Evolutionary conservation across 2,113 vertebrate species (phyloP), one percentile per base, ranked within the genome.

Genomic region (Nibea coibor): DNA sequence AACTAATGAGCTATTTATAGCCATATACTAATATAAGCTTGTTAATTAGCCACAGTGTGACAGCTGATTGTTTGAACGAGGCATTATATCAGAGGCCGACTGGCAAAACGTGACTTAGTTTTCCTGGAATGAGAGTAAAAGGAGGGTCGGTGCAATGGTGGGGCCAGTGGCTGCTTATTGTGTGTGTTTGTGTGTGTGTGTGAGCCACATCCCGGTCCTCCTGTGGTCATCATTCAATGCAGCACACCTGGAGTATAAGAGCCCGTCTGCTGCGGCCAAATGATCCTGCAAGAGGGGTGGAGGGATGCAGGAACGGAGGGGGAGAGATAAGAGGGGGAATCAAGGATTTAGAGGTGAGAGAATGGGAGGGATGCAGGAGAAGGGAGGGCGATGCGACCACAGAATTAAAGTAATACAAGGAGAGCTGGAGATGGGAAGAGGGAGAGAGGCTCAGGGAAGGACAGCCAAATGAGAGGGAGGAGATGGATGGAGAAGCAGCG

Each of bases 161-260:
- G 65, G 42, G 24, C 54, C 5, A 63, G 26, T 84, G 76, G 71
- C 69, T 63, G 76, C 53, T 61, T 14, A 58, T 4, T 65, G 47
- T 47, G 28, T 73, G 53, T 80, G 61, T 80, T 2, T 45, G 22
- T 54, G 43, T 58, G 17, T 70, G 74, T 72, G 24, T 61, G 57
- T 15, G 53, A 35, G 47, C 28, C 22, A 47, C 53, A 42, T 76
- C 20, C 65, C 8, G 35, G 63, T 63, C 61, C 72, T 80, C 73
- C 51, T 59, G 56, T 35, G 74, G 83, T 79, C 76, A 82, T 86
- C 72, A 85, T 85, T 92, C 81, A 87, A 8, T 56, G 72, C 80
- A 54, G 24, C 80, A 56, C 87, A 84, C 81, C 86, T 90, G 84
- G 82, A 84, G 73, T 77, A 54, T 81, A 70, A 75, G 68, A 78